Evolutionary conservation across 2,888 invertebrate genomes (phyloP).

Genomic region (Dysmachus trigonus): DNA sequence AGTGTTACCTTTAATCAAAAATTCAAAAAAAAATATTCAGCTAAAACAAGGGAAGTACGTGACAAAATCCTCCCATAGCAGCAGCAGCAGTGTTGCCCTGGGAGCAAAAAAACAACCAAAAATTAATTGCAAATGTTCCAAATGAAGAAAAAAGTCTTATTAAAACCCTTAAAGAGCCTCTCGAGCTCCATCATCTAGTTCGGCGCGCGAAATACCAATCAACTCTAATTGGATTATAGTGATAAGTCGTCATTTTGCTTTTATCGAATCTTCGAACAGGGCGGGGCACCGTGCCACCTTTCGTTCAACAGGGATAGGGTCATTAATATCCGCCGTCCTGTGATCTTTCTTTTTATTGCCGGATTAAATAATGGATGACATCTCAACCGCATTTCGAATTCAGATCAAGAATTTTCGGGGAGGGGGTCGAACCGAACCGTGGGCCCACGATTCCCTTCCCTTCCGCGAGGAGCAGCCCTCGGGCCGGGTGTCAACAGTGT

Average conservation of each 20-base stretch:
- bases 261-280: conserved; percentile 14
- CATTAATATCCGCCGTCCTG: conserved; percentile 39
- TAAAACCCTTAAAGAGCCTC: conserved; percentile 28
- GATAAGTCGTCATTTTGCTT: conserved; percentile 27
- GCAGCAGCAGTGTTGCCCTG: background rate
- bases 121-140: background rate
- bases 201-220: conserved; percentile 13
- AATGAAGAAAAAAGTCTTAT: conserved; percentile 19
- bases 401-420: conserved; percentile 41
- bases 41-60: background rate
- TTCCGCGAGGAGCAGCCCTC: background rate
- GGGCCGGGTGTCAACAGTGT: conserved; percentile 28
- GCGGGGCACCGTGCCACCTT: conserved; percentile 10
- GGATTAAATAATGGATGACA: conserved; percentile 44
- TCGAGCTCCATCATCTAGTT: background rate
- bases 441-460: too few relatives aligned
- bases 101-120: too few relatives aligned
- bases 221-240: conserved; percentile 40
- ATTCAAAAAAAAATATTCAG: background rate
- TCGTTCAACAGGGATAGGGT: conserved; percentile 22
- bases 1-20: background rate
- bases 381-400: conserved; percentile 43
- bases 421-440: background rate
- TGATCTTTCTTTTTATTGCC: conserved; percentile 43
- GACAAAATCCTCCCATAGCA: background rate